Percentiles rank a stretch among this genome's conserved stretches.
These are phyloP conservation scores for Spea hammondii DNA, from an alignment of 2,797 vertebrate genomes.

Conservation along the genomic window DNA sequence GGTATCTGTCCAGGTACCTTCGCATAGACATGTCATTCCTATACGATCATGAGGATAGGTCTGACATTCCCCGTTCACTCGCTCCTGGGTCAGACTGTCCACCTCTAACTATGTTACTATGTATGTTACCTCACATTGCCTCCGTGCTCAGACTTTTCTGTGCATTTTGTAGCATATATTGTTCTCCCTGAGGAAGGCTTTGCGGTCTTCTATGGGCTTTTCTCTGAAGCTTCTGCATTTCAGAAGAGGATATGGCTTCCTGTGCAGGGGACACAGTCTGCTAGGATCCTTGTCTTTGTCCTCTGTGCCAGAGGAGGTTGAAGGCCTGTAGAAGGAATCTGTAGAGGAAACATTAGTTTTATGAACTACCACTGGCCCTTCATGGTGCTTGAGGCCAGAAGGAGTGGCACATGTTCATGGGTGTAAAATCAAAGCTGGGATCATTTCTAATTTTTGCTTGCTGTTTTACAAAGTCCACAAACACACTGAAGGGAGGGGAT, in stretches of 20 bases:
- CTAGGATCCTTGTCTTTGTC: slow-evolving; percentile 10
- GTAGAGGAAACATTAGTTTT: slow-evolving; percentile 11
- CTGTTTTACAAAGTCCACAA: no score
- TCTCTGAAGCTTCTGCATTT: slow-evolving; percentile 26
- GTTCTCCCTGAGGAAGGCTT: neutral
- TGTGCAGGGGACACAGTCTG: neutral
- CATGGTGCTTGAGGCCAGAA: neutral
- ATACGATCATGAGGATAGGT: no score
- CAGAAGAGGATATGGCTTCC: neutral
- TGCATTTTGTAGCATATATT: slow-evolving; percentile 2
- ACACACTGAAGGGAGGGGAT: no score
- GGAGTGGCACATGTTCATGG: neutral
- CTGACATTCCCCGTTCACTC: no score
- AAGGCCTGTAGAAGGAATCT: neutral
- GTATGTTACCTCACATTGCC: no score
- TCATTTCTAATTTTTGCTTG: neutral
- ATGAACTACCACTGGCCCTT: neutral
- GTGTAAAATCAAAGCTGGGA: slow-evolving; percentile 8
- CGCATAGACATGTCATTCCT: no score
- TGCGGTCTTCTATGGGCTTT: neutral
- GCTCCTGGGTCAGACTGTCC: no score
- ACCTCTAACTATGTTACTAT: no score
- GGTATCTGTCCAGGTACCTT: no score
- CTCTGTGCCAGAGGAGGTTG: neutral
- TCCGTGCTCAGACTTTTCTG: no score